Conservation (phyloP, 2,888 invertebrate genomes). For the Eretmocerus hayati region DNA sequence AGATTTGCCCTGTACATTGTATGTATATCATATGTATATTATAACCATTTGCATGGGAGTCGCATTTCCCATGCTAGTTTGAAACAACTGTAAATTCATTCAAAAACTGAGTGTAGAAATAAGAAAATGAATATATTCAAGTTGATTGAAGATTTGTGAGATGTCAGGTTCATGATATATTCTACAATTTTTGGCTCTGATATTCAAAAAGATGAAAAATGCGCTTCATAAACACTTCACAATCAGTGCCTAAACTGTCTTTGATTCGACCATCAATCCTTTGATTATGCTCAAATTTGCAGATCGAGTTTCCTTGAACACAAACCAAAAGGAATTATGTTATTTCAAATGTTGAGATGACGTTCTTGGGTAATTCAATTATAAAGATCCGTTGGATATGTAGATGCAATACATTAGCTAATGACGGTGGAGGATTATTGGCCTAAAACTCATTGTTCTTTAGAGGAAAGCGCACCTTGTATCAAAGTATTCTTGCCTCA, state of each 20-base stretch:
- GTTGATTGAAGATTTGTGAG: conserved; percentile 11
- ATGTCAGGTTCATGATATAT: conserved; percentile 7
- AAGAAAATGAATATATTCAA: conserved; percentile 7
- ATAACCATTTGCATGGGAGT: conserved; percentile 5
- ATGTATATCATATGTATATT: conserved; percentile 6
- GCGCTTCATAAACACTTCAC: conserved; percentile 15
- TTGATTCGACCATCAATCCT: conserved; percentile 4
- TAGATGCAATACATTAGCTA: conserved; percentile 9
- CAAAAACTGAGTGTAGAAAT: conserved; percentile 14
- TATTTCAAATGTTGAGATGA: conserved; percentile 3
- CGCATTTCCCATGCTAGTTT: not conserved
- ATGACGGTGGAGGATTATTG: conserved; percentile 10
- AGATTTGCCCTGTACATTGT: conserved; percentile 17
- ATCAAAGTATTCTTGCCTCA: conserved; percentile 7
- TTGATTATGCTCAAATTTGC: conserved; percentile 16
- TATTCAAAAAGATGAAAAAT: conserved; percentile 9
- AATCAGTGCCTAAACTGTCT: conserved; percentile 19
- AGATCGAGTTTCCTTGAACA: too few relatives aligned
- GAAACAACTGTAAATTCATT: conserved; percentile 5
- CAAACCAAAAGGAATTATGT: conserved; percentile 13
- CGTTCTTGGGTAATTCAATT: conserved; percentile 7
- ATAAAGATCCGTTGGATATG: conserved; percentile 5
- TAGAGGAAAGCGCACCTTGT: conserved; percentile 16
- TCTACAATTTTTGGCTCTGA: conserved; percentile 12
- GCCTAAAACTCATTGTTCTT: conserved; percentile 13